Base-by-base conservation (phyloP, 2,888 invertebrate genomes). In the Thecophora atra region DNA sequence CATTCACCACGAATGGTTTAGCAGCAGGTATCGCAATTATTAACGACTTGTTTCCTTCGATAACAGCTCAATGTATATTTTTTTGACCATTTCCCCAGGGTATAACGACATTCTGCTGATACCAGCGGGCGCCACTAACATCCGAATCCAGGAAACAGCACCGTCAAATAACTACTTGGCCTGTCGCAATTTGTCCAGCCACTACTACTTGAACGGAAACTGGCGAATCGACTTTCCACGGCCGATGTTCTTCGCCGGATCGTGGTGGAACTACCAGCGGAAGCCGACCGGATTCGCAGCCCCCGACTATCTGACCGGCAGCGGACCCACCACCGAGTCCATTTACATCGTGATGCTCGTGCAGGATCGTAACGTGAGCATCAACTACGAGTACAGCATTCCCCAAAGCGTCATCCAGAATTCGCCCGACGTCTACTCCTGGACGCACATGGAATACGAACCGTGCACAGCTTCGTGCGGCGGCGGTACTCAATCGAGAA, bases 211-310 rank as follows among this genome's bases (percentile, higher is more conserved):
- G 68, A 99, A 99, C 86, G 98, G 98, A 1, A 93, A 97, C 84
- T 97, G 96, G 92, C 91, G 94, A 82, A 96, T 99, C 81, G 95
- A 97, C 87, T 95, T 95, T 84, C 96, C 97, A 0, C 90, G 93
- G 69, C 91, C 91, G 44, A 87, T 94, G 80, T 87, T 89, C 73
- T 95, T 96, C 81, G 94, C 94, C 0, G 96, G 96, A 15, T 91
- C 93, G 6, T 90, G 91, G 80, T 98, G 98, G 90, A 91, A 93
- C 82, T 99, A 99, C 84, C 93, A 95, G 78, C 89, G 97, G 76
- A 91, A 91, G 78, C 93, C 93, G 21, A 91, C 92, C 83, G 94
- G 93, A 3, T 92, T 94, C 81, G 90, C 92, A 0, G 93, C 95
- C 0, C 94, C 95, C 0, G 98, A 99, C 87, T 92, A 90, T 75